phyloP scores from a whole-genome alignment of 2,888 invertebrate species.

The Lepeophtheirus nordmannii region DNA sequence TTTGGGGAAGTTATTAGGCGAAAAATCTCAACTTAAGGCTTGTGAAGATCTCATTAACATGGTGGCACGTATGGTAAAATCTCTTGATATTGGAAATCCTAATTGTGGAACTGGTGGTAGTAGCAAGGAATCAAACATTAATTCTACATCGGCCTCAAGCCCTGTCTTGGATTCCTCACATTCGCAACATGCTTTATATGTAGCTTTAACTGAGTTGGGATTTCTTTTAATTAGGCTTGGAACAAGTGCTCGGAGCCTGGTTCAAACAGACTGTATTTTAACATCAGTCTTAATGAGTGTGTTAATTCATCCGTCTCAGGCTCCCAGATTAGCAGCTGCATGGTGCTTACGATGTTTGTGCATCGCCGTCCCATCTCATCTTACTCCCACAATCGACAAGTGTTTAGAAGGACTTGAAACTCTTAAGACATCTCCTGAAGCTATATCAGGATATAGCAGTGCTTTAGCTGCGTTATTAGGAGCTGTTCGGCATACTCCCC shows the following conservation, averaged over 20 bases:
- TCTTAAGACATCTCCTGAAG: conserved; percentile 60
- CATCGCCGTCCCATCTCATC: conserved; percentile 81
- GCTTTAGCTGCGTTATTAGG: conserved; percentile 86
- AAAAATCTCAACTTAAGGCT: conserved; percentile 89
- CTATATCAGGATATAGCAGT: conserved; percentile 53
- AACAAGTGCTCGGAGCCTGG: conserved; percentile 80
- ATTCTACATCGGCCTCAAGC: neutral
- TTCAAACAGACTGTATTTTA: conserved; percentile 43
- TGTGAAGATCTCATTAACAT: conserved; percentile 74
- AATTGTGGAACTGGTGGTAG: neutral
- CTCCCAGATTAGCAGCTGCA: conserved; percentile 80
- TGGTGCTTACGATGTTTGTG: conserved; percentile 86
- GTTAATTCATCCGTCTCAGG: conserved; percentile 73
- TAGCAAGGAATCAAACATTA: neutral
- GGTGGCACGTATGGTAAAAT: conserved; percentile 43
- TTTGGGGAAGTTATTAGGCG: conserved; percentile 82
- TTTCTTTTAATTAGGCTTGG: conserved; percentile 74
- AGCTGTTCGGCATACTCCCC: conserved; percentile 68
- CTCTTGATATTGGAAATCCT: neutral
- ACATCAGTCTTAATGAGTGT: conserved; percentile 43
- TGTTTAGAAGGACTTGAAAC: conserved; percentile 76
- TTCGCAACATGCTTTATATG: conserved; percentile 74
- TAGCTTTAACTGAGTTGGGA: conserved; percentile 84
- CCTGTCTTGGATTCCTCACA: neutral
- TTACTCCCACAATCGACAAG: conserved; percentile 75